These are phyloP conservation scores for Burhinus bistriatus DNA, from an alignment of 2,113 vertebrate genomes.

Conservation along the genomic window DNA sequence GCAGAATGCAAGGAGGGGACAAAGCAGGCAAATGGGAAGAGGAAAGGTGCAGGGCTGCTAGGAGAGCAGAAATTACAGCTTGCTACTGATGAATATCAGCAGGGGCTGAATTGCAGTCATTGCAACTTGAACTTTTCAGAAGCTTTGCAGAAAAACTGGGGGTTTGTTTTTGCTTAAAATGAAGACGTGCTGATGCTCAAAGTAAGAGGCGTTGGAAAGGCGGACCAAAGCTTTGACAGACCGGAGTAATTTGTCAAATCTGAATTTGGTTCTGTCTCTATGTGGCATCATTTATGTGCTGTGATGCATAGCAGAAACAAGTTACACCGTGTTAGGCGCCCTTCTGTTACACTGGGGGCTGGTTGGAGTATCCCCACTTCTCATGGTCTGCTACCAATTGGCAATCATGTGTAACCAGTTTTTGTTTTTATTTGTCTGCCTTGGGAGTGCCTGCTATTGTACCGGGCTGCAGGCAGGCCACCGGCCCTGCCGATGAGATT, in stretches of 20 bases:
- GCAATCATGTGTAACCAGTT: not conserved
- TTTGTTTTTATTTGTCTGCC: not conserved
- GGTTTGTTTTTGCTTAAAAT: not conserved
- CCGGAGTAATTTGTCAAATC: not conserved
- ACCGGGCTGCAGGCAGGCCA: not conserved
- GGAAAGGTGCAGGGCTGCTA: not conserved
- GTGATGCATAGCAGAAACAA: not conserved
- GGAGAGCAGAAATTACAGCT: not conserved
- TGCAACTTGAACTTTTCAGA: not conserved
- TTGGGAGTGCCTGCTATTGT: accelerated
- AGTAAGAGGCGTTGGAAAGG: not conserved
- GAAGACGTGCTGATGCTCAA: not conserved
- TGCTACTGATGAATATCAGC: not conserved
- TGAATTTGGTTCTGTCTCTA: not conserved
- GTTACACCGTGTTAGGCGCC: not conserved
- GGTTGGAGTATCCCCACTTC: not conserved
- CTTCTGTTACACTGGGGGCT: not conserved
- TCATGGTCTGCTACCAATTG: not conserved
- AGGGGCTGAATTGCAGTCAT: not conserved
- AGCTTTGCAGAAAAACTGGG: not conserved
- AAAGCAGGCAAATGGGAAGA: not conserved
- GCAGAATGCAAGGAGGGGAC: not conserved
- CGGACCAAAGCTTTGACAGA: not conserved
- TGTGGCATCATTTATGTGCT: not conserved
- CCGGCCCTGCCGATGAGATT: accelerated